Base-by-base conservation (phyloP, 2,888 invertebrate genomes). In the Drosophila kuntzei region DNA sequence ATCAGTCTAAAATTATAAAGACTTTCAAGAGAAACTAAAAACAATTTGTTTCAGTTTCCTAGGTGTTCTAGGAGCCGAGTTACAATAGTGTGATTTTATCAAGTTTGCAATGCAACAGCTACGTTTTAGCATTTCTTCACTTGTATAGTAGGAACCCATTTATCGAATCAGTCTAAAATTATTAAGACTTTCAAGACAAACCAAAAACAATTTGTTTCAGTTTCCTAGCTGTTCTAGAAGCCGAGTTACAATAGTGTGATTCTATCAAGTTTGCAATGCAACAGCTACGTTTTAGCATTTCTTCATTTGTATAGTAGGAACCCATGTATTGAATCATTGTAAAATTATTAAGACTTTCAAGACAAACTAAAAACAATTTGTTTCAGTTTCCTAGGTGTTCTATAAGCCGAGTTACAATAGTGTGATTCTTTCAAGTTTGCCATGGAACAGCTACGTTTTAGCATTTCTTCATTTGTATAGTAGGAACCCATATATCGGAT, bases 371-470 rank as follows among this genome's bases (percentile, higher is more conserved):
- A 70, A 22, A 41, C 49, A 50, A 62, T 54, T 62, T 39, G 22
- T 62, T 58, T 22, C 16, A 44, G 2, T 18, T 6, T 7, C 5
- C 16, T 46, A 49, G 39, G 53, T 50, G n/a, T 18, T n/a, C 34
- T 50, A 12, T 9, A 14, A 76, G 62, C 44, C 47, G 34, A 61
- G 76, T 76, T 71, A 50, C 63, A 43, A 53, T 47, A 51, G 71
- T n/a, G 32, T 39, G 27, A 27, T 16, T 12, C 2, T 8, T 8
- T 18, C 12, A 67, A 67, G 58, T n/a, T 36, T 70, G 43, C 61
- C 36, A 51, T n/a, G n/a, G n/a, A n/a, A n/a, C n/a, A n/a, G n/a
- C n/a, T n/a, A n/a, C n/a, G n/a, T n/a, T n/a, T n/a, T n/a, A n/a
- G n/a, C n/a, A n/a, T n/a, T n/a, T n/a, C n/a, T n/a, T n/a, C n/a